These are phyloP conservation scores for Cyprinus carpio DNA, from an alignment of 2,113 vertebrate species.

Conservation along the genomic window DNA sequence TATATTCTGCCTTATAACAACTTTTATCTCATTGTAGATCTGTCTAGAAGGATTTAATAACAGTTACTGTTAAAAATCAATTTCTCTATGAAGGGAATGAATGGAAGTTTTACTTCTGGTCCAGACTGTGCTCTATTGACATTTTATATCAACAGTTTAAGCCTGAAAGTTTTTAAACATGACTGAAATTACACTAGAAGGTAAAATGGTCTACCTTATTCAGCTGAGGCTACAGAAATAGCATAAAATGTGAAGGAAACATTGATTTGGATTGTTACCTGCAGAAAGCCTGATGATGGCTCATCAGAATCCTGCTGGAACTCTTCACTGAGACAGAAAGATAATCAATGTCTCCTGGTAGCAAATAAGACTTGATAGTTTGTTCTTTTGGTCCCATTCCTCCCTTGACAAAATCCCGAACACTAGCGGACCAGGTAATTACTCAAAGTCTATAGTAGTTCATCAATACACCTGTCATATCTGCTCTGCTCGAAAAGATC, in stretches of 20 bases:
- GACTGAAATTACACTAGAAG: neutral
- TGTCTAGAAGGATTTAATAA: neutral
- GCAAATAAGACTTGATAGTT: conserved; percentile 5
- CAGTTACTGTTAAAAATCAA: neutral
- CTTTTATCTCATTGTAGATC: neutral
- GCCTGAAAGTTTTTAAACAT: conserved; percentile 9
- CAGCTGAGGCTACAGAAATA: conserved; percentile 9
- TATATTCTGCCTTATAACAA: neutral
- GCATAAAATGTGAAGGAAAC: neutral
- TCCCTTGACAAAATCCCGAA: neutral
- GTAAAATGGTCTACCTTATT: neutral
- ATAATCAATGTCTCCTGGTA: conserved; percentile 12
- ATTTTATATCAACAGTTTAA: neutral
- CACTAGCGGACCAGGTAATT: neutral
- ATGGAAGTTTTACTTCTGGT: neutral
- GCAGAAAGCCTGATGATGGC: conserved; percentile 1
- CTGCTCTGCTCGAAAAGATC: conserved; percentile 5
- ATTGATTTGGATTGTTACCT: conserved; percentile 18
- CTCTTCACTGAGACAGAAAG: neutral
- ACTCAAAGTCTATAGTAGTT: conserved; percentile 4
- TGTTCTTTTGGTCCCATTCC: neutral
- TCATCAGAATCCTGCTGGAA: conserved; percentile 11
- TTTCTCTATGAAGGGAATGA: neutral
- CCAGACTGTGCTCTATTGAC: neutral
- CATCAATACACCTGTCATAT: neutral